A percentile compares a stretch with the other conserved stretches of the same genome.
Evolutionary conservation across 2,113 vertebrate species (phyloP).

Genomic region (Isichthys henryi): DNA sequence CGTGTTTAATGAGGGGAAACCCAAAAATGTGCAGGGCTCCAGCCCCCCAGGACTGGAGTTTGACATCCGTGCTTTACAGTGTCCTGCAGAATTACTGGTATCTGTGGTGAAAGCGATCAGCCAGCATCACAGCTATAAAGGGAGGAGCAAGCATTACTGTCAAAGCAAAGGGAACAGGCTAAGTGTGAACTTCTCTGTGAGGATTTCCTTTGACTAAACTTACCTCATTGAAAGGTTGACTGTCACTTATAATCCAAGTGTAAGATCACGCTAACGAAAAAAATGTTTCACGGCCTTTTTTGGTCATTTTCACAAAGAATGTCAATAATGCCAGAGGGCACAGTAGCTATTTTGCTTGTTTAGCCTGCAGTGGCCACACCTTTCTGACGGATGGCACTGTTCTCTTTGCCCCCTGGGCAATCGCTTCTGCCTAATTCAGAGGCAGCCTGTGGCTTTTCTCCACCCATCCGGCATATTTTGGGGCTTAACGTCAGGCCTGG

Average conservation of each 20-base stretch:
- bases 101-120: neutral
- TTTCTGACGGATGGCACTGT: neutral
- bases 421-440: neutral
- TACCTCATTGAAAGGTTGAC: neutral
- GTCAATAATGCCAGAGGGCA: neutral
- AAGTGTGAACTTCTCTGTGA: neutral
- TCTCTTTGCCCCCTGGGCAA: neutral
- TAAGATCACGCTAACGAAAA: neutral
- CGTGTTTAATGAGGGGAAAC: too few species aligned
- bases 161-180: neutral
- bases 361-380: neutral
- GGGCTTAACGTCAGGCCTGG: conserved; percentile 3
- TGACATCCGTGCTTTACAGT: neutral
- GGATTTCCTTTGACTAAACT: neutral
- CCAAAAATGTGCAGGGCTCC: too few species aligned
- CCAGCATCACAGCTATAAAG: neutral
- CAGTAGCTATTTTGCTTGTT: neutral
- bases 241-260: neutral
- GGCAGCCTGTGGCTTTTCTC: neutral
- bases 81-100: neutral
- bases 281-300: neutral
- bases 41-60: too few species aligned
- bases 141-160: neutral
- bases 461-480: neutral
- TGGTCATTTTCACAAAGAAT: neutral